Base-by-base conservation (phyloP, 2,888 invertebrate species). In the Oxyscelio sp. region DNA sequence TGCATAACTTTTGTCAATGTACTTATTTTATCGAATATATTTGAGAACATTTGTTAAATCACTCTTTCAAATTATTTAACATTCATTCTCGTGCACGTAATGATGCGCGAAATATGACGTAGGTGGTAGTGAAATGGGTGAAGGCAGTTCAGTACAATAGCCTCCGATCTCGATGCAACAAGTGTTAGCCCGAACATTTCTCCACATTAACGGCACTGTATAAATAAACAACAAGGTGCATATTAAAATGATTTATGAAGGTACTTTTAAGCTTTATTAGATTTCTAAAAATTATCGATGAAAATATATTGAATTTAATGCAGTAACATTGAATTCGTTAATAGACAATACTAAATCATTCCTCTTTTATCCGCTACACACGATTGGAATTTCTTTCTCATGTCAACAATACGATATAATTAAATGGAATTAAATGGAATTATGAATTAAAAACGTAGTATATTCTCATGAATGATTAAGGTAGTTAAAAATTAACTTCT, bases 81-180 rank as follows among this genome's bases (percentile, higher is more conserved):
- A 22, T 38, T 56, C 5, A 54, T 63, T 22, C 8, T 22, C 9
- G 24, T 6, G 21, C 21, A n/a, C 15, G n/a, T 58, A 13, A 58
- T 58, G 38, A 61, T 74, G 31, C 22, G 27, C 19, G 38, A 86
- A 89, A 88, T 87, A 87, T 82, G 70, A 87, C 88, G 92, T 92
- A 89, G 92, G 92, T 90, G 92, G 90, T 74, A 89, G 87, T 91
- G 89, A 92, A 92, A 92, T 92, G 89, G 92, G 92, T 92, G 92
- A 92, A 92, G 92, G 92, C 90, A 91, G 89, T 86, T 77, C 74
- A 70, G 85, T 88, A 91, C 90, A 91, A 91, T 91, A 88, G 88
- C 78, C 71, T 83, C 66, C 56, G 83, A 70, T 75, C 65, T 73
- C 87, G 89, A 90, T 85, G 91, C 90, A 91, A 92, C 92, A 92